Percentiles rank a stretch among this genome's conserved stretches.
Evolutionary conservation across 2,113 vertebrate genomes (phyloP).

Genomic region (Reinhardtius hippoglossoides): DNA sequence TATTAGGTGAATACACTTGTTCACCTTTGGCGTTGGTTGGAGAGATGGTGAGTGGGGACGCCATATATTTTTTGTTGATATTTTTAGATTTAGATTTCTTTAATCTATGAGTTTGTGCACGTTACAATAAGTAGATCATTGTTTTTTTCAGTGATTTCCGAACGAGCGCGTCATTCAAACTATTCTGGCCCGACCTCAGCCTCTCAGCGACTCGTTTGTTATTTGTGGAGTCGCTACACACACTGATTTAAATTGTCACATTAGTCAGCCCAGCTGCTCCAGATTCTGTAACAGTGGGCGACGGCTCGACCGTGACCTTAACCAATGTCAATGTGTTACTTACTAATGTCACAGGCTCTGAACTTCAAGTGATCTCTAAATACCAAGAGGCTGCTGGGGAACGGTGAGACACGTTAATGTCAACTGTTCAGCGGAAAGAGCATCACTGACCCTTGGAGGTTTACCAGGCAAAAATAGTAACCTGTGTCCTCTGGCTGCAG

Average conservation of each 20-base stretch:
- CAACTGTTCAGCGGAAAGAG: not conserved
- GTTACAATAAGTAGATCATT: no score
- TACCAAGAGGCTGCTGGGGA: constrained; percentile 11
- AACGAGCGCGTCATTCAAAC: no score
- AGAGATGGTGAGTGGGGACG: no score
- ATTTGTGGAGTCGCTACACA: not conserved
- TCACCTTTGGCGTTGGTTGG: no score
- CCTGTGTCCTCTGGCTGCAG: not conserved
- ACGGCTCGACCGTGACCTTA: constrained; percentile 39
- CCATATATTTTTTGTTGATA: no score
- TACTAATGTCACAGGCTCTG: not conserved
- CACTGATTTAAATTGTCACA: not conserved
- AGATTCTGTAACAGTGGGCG: not conserved
- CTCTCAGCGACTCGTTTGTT: no score
- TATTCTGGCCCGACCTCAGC: no score
- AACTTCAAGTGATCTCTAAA: constrained; percentile 25
- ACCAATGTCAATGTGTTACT: constrained; percentile 6
- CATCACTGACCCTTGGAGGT: constrained; percentile 6
- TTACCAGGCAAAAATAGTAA: constrained; percentile 10
- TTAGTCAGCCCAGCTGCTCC: not conserved
- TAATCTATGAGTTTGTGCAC: no score
- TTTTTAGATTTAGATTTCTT: no score
- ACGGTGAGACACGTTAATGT: constrained; percentile 22
- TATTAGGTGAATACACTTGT: no score
- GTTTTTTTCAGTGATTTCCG: no score